phyloP scores from a whole-genome alignment of 2,888 invertebrate species.

The Conchocele bisecta region DNA sequence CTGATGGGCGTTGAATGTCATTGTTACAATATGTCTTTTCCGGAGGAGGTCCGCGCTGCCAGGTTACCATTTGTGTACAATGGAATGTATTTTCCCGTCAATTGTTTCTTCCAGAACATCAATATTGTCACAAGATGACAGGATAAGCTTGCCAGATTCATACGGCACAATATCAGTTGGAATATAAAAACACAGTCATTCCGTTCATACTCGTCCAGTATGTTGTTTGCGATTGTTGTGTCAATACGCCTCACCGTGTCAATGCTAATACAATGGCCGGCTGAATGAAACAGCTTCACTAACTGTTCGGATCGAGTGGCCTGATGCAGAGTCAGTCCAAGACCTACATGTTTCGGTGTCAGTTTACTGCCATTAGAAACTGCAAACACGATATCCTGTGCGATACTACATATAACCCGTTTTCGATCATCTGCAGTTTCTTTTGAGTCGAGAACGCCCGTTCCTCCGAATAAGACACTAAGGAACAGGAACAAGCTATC shows the following conservation, averaged over 20 bases:
- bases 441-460: not conserved
- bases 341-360: slow-evolving; percentile 30
- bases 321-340: slow-evolving; percentile 25
- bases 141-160: slow-evolving; percentile 1
- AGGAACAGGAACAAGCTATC: slow-evolving; percentile 9
- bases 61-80: slow-evolving; percentile 33
- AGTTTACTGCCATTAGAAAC: slow-evolving; percentile 25
- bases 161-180: slow-evolving; percentile 19
- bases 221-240: slow-evolving; percentile 26
- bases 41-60: slow-evolving; percentile 14
- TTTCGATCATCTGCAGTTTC: not conserved
- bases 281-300: slow-evolving; percentile 26
- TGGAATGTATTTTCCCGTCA: slow-evolving; percentile 36
- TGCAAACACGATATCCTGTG: slow-evolving; percentile 24
- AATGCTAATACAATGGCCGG: slow-evolving; percentile 6
- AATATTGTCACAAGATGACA: slow-evolving; percentile 35
- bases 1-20: too few relatives aligned
- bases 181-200: slow-evolving; percentile 19
- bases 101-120: slow-evolving; percentile 27
- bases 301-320: slow-evolving; percentile 24
- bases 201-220: slow-evolving; percentile 12
- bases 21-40: too few relatives aligned
- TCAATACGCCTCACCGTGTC: slow-evolving; percentile 22
- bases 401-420: slow-evolving; percentile 23
- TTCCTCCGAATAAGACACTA: slow-evolving; percentile 6